Conservation (phyloP, 2,797 vertebrate genomes). For the Apogon talboti region DNA sequence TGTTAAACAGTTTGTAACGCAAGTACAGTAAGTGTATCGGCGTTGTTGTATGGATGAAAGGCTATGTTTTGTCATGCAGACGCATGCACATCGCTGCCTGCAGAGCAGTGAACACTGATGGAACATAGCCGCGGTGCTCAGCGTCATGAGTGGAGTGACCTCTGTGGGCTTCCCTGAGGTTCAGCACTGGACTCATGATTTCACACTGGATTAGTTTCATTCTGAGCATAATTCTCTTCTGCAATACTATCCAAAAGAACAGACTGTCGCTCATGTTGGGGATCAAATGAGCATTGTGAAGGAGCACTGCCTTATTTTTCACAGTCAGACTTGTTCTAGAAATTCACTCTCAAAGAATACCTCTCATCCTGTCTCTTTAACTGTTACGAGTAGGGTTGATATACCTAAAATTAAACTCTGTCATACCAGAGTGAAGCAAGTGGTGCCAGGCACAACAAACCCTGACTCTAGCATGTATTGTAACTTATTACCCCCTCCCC, state of each 20-base stretch:
- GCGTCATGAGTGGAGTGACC: constrained; percentile 46
- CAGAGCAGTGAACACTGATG: constrained; percentile 44
- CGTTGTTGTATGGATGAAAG: constrained; percentile 42
- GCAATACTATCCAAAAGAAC: constrained; percentile 32
- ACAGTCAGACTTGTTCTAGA: not conserved
- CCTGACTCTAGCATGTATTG: too few relatives aligned
- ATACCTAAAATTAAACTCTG: too few relatives aligned
- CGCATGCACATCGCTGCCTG: constrained; percentile 51
- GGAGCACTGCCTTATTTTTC: not conserved
- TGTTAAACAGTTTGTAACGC: constrained; percentile 46
- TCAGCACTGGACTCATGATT: constrained; percentile 55
- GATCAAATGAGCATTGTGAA: constrained; percentile 4
- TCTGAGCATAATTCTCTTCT: constrained; percentile 51
- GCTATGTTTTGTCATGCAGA: constrained; percentile 65
- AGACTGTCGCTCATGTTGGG: constrained; percentile 10
- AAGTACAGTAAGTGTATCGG: constrained; percentile 44
- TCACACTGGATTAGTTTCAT: constrained; percentile 73
- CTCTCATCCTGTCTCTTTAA: not conserved
- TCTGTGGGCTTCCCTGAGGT: constrained; percentile 65
- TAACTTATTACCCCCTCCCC: too few relatives aligned
- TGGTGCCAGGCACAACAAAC: too few relatives aligned
- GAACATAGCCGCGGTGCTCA: constrained; percentile 48
- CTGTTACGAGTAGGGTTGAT: not conserved
- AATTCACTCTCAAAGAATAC: not conserved
- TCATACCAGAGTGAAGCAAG: too few relatives aligned